These are phyloP conservation scores for Minunthozetes semirufus DNA, from an alignment of 2,888 invertebrate species.

Conservation along the genomic window DNA sequence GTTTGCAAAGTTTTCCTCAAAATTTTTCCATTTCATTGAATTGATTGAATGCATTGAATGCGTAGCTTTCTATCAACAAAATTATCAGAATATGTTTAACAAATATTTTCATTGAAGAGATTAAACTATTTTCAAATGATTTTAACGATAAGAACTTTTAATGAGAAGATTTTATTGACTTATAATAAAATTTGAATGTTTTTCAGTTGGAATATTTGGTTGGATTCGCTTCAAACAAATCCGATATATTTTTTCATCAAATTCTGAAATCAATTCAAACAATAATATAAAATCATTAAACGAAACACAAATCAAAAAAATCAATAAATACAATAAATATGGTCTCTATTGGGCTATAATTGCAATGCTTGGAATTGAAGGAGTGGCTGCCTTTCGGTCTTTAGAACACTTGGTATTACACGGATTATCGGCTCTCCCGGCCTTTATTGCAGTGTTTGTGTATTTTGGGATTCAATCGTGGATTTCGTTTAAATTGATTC, in stretches of 20 bases:
- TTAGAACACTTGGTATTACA: not conserved
- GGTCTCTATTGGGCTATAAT: not conserved
- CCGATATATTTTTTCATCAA: not conserved
- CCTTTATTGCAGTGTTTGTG: not conserved
- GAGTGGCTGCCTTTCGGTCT: not conserved
- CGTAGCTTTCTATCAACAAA: too few relatives aligned
- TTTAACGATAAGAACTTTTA: not conserved
- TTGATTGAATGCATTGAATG: too few relatives aligned
- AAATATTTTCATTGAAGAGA: too few relatives aligned
- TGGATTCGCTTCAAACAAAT: conserved; percentile 27
- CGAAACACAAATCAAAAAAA: not conserved
- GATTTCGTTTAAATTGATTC: not conserved
- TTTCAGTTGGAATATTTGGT: conserved; percentile 3
- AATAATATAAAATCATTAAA: too few relatives aligned
- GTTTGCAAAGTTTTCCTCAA: too few relatives aligned
- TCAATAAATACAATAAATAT: not conserved
- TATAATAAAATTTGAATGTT: not conserved
- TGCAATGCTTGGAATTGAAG: not conserved
- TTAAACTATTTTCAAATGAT: not conserved
- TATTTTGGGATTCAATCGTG: not conserved
- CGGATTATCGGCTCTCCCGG: not conserved
- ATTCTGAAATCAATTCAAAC: not conserved
- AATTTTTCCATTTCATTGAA: too few relatives aligned
- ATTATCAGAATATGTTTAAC: too few relatives aligned
- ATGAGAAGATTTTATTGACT: not conserved